Percentiles rank a stretch among this genome's conserved stretches.
Conservation (phyloP, 2,797 vertebrate genomes). For the Glossophaga mutica region DNA sequence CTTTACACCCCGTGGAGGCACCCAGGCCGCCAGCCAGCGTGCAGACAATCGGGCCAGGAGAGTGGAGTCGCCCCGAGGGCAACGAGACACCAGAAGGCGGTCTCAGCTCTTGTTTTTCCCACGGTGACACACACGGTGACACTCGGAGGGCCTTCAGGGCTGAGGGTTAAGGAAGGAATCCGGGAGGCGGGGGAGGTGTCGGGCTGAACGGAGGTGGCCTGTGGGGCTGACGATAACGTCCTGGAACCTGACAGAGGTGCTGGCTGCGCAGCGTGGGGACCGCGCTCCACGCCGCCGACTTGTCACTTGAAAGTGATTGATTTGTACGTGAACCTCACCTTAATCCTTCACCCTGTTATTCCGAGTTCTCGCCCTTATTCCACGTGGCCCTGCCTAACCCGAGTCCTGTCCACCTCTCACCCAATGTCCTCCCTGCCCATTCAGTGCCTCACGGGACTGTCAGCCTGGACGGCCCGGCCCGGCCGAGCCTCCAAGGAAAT, state of each 20-base stretch:
- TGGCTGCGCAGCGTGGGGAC: rapidly evolving
- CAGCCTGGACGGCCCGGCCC: too few species aligned
- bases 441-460: background rate
- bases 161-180: background rate
- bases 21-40: background rate
- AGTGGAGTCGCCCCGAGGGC: background rate
- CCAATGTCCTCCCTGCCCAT: background rate
- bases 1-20: background rate
- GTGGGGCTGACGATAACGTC: background rate
- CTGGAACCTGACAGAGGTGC: background rate
- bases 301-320: background rate
- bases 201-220: background rate
- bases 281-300: background rate
- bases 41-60: rapidly evolving
- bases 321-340: background rate
- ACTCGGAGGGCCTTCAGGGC: background rate
- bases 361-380: background rate
- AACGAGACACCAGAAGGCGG: background rate
- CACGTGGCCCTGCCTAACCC: background rate
- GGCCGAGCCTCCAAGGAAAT: background rate
- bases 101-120: background rate
- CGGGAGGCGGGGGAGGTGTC: background rate
- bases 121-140: background rate
- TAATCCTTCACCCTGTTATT: background rate
- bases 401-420: background rate